These are phyloP conservation scores for Prunella himalayana DNA, from an alignment of 2,113 vertebrate species.

Conservation along the genomic window DNA sequence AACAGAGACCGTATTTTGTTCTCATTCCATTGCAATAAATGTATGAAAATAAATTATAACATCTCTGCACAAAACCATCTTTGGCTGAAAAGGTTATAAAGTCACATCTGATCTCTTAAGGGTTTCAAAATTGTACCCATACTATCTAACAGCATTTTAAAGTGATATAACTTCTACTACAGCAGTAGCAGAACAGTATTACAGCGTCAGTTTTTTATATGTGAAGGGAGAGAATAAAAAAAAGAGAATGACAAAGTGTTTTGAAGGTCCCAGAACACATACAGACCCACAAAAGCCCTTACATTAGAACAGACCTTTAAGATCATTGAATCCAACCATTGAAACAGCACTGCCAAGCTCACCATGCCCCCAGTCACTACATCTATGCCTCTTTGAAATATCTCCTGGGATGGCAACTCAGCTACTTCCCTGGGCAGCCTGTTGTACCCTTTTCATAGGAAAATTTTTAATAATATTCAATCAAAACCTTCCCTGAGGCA, in stretches of 20 bases:
- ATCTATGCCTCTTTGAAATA: neutral
- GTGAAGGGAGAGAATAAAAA: neutral
- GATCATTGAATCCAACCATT: neutral
- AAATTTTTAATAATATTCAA: neutral
- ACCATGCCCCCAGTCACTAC: neutral
- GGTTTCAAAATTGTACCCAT: neutral
- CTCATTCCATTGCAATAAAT: neutral
- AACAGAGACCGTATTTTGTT: neutral
- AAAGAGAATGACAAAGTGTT: neutral
- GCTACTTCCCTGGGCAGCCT: neutral
- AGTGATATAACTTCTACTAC: neutral
- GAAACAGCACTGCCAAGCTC: neutral
- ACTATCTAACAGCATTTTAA: neutral
- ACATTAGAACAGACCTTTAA: neutral
- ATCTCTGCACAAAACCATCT: neutral
- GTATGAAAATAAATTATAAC: neutral
- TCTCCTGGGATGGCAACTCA: neutral
- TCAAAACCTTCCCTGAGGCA: neutral
- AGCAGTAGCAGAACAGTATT: neutral
- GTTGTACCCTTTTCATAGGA: accelerated
- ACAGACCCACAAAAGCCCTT: neutral
- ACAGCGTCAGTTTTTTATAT: accelerated
- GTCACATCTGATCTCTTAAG: neutral
- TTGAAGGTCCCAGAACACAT: neutral
- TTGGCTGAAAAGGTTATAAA: neutral